Evolutionary conservation across 2,888 invertebrate genomes (phyloP).

Genomic region (Parnassius glacialis): DNA sequence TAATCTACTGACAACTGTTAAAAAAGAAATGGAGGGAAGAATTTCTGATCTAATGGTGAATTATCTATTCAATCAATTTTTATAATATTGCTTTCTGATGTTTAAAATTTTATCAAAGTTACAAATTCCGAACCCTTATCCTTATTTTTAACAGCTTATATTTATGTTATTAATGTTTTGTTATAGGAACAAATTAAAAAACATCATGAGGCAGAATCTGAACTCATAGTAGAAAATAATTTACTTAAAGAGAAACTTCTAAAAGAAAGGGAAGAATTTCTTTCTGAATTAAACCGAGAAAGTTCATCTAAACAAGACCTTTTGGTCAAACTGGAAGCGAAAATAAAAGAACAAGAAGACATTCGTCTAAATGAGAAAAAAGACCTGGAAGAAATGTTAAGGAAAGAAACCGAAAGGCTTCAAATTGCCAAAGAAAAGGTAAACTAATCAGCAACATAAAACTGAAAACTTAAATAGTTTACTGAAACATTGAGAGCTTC

Average conservation of each 20-base stretch:
- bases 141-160: too few species aligned
- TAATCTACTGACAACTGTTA: constrained; percentile 50
- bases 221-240: constrained; percentile 70
- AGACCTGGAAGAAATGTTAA: constrained; percentile 58
- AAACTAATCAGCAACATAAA: constrained; percentile 17
- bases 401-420: constrained; percentile 62
- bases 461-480: too few species aligned
- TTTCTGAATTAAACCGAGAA: constrained; percentile 69
- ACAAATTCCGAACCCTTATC: not conserved
- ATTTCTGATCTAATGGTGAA: constrained; percentile 62
- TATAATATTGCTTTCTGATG: too few species aligned
- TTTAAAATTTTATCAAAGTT: too few species aligned
- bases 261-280: constrained; percentile 75
- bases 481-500: too few species aligned
- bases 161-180: constrained; percentile 5
- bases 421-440: constrained; percentile 71
- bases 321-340: constrained; percentile 69
- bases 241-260: constrained; percentile 67
- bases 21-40: constrained; percentile 60
- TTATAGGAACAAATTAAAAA: constrained; percentile 64
- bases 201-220: constrained; percentile 63
- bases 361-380: constrained; percentile 65
- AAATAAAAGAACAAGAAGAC: constrained; percentile 73
- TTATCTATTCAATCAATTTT: not conserved
- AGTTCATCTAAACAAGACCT: constrained; percentile 76